Evolutionary conservation across 2,888 invertebrate genomes (phyloP).

Genomic region (Gnatocerus cornutus): DNA sequence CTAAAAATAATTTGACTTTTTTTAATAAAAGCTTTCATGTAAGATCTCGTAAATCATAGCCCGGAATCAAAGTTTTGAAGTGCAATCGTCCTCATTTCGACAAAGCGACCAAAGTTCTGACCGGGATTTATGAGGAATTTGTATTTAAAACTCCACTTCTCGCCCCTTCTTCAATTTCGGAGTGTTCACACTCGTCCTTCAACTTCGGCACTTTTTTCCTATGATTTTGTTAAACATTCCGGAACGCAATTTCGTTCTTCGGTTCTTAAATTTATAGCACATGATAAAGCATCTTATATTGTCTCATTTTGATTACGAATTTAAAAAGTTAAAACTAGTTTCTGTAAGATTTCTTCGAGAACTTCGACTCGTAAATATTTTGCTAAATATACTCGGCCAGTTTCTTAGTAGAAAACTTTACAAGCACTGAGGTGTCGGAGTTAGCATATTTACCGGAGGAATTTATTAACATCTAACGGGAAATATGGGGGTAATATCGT

Average conservation of each 20-base stretch:
- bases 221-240: slow-evolving; percentile 6
- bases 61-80: not conserved
- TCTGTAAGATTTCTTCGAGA: slow-evolving; percentile 15
- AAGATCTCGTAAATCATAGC: no score
- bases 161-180: slow-evolving; percentile 6
- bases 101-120: slow-evolving; percentile 9
- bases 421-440: slow-evolving; percentile 33
- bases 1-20: no score
- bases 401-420: slow-evolving; percentile 21
- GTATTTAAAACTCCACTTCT: slow-evolving; percentile 16
- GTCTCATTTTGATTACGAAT: slow-evolving; percentile 21
- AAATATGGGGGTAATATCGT: slow-evolving; percentile 34
- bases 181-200: slow-evolving; percentile 18
- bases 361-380: slow-evolving; percentile 31
- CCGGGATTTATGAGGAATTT: slow-evolving; percentile 24
- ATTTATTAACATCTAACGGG: slow-evolving; percentile 34
- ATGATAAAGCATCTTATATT: slow-evolving; percentile 25
- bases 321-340: slow-evolving; percentile 22
- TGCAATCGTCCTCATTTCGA: slow-evolving; percentile 10
- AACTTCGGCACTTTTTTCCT: slow-evolving; percentile 16
- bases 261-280: slow-evolving; percentile 9
- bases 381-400: slow-evolving; percentile 12
- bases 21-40: no score
- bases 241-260: slow-evolving; percentile 8
- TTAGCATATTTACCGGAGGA: slow-evolving; percentile 34